Base-by-base conservation (phyloP, 2,113 vertebrate species). In the Mustela nigripes region DNA sequence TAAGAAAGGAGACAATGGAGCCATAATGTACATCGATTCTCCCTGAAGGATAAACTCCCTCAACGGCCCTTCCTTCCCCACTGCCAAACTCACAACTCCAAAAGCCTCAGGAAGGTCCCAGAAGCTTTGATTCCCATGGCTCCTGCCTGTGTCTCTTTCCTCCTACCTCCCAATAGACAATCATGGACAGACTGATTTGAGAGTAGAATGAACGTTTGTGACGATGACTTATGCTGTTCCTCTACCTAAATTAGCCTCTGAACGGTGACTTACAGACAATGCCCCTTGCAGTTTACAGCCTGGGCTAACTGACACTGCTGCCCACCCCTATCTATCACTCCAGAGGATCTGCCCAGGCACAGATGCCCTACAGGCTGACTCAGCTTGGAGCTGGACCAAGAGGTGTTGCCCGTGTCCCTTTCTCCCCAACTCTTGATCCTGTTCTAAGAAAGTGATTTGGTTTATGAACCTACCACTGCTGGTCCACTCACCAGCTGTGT, bases 381-480 rank as follows among this genome's bases (percentile, higher is more conserved):
- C 71, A 31, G 2, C 5, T 69, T 74, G 73, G 69, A 91, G 18
- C 26, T 58, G 24, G 31, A 53, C 39, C 10, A 71, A 80, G 50
- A 84, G 7, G 1, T 33, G 24, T 56, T 58, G 2, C 16, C 36
- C 28, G 1, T 63, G 67, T 74, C 7, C 15, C 74, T n/a, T 16
- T 36, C n/a, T 81, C 33, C 16, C 31, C 31, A 48, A 42, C 10
- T 21, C 56, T 65, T 28, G 62, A 78, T 56, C 48, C 42, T 76
- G 3, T 85, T 58, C 63, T 48, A 86, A 96, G 87, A 89, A 95
- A 82, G 19, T 48, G 42, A 48, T 89, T 93, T 91, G 24, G 4
- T 28, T 50, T 71, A 18, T 76, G 76, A 45, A 67, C 5, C 26
- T 78, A 26, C 31, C 50, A 45, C 11, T 33, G 8, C 0, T 67